Base-by-base conservation (phyloP, 2,113 vertebrate species). In the Mus spicilegus region DNA sequence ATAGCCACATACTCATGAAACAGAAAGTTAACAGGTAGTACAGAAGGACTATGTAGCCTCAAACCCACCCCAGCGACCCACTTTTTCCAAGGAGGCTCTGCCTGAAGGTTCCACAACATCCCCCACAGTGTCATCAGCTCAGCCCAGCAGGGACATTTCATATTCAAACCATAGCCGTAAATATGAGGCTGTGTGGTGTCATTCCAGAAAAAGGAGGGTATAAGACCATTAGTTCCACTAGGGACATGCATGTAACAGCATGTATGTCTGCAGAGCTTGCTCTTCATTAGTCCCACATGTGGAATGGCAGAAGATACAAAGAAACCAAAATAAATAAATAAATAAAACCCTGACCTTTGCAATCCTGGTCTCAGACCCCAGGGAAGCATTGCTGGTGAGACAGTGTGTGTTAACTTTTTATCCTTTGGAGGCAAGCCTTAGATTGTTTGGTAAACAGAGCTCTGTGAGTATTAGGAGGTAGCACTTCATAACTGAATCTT, bases 171-270 rank as follows among this genome's bases (percentile, higher is more conserved):
- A 19, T 26, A 67, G 10, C 61, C 6, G 39, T 67, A 65, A 46
- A 16, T 97, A 70, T 91, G 28, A 58, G 22, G 90, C 88, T 19
- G 14, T 36, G 56, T 70, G 17, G 12, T 86, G 91, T 93, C 77
- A 46, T 30, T 54, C 54, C 49, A 58, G 81, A 46, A 39, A 81
- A 81, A 90, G 80, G 30, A 82, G 22, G 65, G 22, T 67, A 9
- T 33, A 88, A 82, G 22, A 36, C 17, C 42, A 16, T 73, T 42
- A n/a, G 24, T 42, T 86, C 54, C 12, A 1, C 3, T 3, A 7
- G 26, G 20, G 13, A 36, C 36, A 92, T 4, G 26, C 33, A 36
- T 36, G 89, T 70, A 72, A 61, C 36, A 61, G 39, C 82, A 2
- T n/a, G 56, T 36, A 7, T 24, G 63, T 84, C 95, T 28, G 87